A percentile compares a stretch with the other conserved stretches of the same genome.
These are phyloP conservation scores for Lanius ludovicianus DNA, from an alignment of 2,113 vertebrate species.

Conservation along the genomic window DNA sequence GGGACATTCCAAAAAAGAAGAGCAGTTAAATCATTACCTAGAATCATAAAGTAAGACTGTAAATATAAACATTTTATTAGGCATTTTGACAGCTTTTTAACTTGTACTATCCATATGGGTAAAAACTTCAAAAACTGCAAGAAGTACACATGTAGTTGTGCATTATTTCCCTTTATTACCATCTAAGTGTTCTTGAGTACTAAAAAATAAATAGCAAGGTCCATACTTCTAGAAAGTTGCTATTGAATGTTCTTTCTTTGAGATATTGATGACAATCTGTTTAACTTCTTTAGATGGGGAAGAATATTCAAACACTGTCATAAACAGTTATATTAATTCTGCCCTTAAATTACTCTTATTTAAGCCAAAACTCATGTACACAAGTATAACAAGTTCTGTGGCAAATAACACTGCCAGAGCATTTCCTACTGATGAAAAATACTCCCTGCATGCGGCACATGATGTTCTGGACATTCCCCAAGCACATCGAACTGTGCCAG, in stretches of 20 bases:
- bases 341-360: not conserved
- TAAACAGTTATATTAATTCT: not conserved
- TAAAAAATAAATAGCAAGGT: not conserved
- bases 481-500: fast-evolving
- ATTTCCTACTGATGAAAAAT: not conserved
- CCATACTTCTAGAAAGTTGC: not conserved
- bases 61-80: not conserved
- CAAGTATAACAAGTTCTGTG: fast-evolving
- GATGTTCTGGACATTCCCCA: fast-evolving
- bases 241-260: not conserved
- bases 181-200: not conserved
- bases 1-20: not conserved
- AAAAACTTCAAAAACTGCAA: not conserved
- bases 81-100: not conserved
- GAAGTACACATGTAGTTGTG: not conserved
- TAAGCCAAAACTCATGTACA: not conserved
- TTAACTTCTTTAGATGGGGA: not conserved
- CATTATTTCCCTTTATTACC: not conserved
- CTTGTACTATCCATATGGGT: not conserved
- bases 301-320: not conserved
- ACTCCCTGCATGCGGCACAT: not conserved
- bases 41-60: not conserved
- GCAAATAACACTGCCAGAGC: not conserved
- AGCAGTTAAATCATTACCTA: not conserved
- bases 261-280: fast-evolving